Base-by-base conservation (phyloP, 2,888 invertebrate genomes). In the Stenichneumon culpator region DNA sequence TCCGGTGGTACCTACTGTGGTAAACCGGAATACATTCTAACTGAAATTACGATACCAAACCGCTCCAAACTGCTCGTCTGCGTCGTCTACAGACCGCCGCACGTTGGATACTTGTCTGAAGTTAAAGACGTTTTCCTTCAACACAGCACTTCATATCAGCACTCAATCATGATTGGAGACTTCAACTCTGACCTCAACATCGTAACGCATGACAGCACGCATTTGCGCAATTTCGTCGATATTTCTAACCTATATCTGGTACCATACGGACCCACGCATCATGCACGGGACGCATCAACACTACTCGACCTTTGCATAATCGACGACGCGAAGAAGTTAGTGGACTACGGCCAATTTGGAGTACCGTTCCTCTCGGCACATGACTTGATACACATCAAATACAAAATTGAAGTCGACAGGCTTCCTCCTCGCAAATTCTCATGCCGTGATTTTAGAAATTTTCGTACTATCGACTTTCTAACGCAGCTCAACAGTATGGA, bases 31-130 rank as follows among this genome's bases (percentile, higher is more conserved):
- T 68, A 19, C 25, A 22, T 68, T 2, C 2, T 25, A 3, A 14
- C 25, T 1, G 68, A 68, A 25, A 25, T 68, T 7, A 14, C 47
- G 3, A 50, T 68, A 3, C 68, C 47, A 11, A 25, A 50, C 1
- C 14, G 14, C 2, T 5, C 22, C 16, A 68, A 68, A 50, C 22
- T 68, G 3, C 68, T 50, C 25, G 16, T 68, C 9, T 25, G 47
- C 14, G 68, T 68, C 4, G 68, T 68, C 22, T 68, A 50, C 14
- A 22, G 68, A 22, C 68, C 47, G 7, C 68, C 68, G 6, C 68
- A 68, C 16, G 47, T 47, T 25, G 68, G 68, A 0, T 68, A n/a
- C 16, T 14, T 68, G 0, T 11, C 68, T 0, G 44, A 68, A 9
- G 44, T 68, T 25, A 47, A 68, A 14, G 25, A 68, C 19, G 3